Percentiles rank a stretch among this genome's conserved stretches.
These are phyloP conservation scores for Poicephalus meyeri DNA, from an alignment of 2,113 vertebrate species.

Conservation along the genomic window DNA sequence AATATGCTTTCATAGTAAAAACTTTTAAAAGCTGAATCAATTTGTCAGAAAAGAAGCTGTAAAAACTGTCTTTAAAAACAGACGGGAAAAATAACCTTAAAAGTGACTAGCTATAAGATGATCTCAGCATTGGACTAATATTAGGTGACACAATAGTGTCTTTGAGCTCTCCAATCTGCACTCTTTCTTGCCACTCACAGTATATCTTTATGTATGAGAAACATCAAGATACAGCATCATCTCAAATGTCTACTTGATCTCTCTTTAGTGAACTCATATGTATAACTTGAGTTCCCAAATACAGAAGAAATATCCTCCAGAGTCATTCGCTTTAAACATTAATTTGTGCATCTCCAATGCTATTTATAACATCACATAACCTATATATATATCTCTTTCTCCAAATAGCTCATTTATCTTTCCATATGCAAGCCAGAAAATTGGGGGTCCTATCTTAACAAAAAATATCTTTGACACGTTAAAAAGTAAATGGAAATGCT, in stretches of 20 bases:
- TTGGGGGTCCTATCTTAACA: not conserved
- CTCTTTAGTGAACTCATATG: not conserved
- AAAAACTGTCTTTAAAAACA: not conserved
- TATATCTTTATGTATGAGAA: not conserved
- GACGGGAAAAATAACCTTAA: not conserved
- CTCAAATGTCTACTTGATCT: not conserved
- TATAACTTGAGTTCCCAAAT: not conserved
- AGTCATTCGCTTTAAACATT: not conserved
- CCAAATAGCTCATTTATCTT: not conserved
- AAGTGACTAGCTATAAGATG: not conserved
- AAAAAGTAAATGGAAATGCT: not conserved
- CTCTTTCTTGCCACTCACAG: not conserved
- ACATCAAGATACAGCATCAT: not conserved
- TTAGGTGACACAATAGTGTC: not conserved
- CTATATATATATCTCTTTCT: not conserved
- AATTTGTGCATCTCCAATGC: not conserved
- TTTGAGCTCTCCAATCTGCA: not conserved
- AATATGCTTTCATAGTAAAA: not conserved
- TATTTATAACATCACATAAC: not conserved
- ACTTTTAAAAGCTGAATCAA: not conserved
- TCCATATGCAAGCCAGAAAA: not conserved
- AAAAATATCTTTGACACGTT: not conserved
- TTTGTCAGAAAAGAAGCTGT: not conserved
- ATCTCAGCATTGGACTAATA: not conserved
- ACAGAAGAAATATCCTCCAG: not conserved